Evolutionary conservation across 2,888 invertebrate genomes (phyloP).

Genomic region (Polyommatus icarus): DNA sequence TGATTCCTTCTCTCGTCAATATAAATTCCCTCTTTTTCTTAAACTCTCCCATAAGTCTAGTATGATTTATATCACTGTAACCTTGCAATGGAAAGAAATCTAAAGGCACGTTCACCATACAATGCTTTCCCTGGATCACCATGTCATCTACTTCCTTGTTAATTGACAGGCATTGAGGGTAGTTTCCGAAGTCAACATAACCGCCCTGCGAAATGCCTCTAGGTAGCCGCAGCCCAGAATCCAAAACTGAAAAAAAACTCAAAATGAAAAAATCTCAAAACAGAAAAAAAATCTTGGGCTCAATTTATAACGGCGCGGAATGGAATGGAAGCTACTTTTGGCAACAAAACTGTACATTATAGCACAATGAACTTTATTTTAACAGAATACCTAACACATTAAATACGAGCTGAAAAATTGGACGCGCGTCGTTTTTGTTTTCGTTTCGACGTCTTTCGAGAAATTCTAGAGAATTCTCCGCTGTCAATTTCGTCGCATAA

Average conservation of each 20-base stretch:
- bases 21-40: background rate
- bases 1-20: constrained; percentile 16
- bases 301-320: no score
- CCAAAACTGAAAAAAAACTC: constrained; percentile 51
- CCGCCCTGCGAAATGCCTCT: constrained; percentile 56
- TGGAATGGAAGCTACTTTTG: no score
- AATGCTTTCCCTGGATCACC: constrained; percentile 59
- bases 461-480: no score
- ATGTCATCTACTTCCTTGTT: constrained; percentile 45
- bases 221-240: constrained; percentile 56
- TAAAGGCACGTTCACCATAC: constrained; percentile 54
- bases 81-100: constrained; percentile 30
- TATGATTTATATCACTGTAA: background rate
- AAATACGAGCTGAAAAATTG: no score
- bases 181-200: constrained; percentile 54
- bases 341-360: no score
- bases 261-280: background rate
- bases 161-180: constrained; percentile 57
- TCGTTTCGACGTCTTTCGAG: no score
- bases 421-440: no score
- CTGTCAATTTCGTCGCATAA: no score
- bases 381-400: no score
- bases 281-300: background rate
- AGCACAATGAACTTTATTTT: no score
- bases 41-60: background rate